phyloP scores from a whole-genome alignment of 2,888 invertebrate species.

The Platycheirus rosarum region DNA sequence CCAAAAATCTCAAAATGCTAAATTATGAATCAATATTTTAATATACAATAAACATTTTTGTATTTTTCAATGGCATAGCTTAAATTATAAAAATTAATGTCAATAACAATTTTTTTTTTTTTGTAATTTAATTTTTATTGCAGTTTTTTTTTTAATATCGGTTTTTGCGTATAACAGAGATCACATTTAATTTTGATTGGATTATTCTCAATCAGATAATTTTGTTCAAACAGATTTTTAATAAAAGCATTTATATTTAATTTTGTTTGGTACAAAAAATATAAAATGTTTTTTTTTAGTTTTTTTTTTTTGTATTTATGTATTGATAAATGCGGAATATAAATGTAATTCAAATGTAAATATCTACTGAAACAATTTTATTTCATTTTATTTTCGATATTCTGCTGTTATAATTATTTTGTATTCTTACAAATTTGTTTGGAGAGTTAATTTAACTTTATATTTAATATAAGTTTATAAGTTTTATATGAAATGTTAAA shows the following conservation, averaged over 20 bases:
- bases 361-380: too few species aligned
- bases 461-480: too few species aligned
- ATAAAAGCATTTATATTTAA: too few species aligned
- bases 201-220: background rate
- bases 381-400: too few species aligned
- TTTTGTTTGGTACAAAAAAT: slow-evolving; percentile 8
- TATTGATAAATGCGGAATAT: too few species aligned
- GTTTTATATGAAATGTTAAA: too few species aligned
- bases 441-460: too few species aligned
- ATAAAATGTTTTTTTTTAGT: background rate
- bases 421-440: too few species aligned
- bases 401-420: too few species aligned
- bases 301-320: too few species aligned
- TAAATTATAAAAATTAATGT: slow-evolving; percentile 5
- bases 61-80: slow-evolving; percentile 12
- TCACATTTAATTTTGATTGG: slow-evolving; percentile 22
- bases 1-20: background rate
- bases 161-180: slow-evolving; percentile 31
- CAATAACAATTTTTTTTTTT: background rate
- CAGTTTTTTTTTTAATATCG: background rate
- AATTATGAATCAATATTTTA: background rate
- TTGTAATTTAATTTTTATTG: background rate
- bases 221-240: background rate
- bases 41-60: background rate
- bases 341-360: too few species aligned